These are phyloP conservation scores for Encarsia formosa DNA, from an alignment of 2,888 invertebrate species.

Conservation along the genomic window DNA sequence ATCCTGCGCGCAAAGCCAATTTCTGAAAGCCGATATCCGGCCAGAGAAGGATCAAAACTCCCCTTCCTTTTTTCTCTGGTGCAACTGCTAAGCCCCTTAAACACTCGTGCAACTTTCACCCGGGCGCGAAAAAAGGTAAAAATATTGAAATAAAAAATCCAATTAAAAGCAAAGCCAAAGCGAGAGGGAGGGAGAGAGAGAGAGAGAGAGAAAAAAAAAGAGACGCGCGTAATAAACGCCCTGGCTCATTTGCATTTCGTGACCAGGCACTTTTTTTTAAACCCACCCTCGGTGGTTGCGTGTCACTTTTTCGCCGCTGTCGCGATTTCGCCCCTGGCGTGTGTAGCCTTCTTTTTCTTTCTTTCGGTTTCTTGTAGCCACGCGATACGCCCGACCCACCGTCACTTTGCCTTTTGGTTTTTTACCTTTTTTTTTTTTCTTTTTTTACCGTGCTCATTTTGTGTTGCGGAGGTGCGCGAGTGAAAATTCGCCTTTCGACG, in stretches of 20 bases:
- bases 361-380: not conserved
- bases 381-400: not conserved
- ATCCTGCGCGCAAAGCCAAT: constrained; percentile 2
- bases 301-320: constrained; percentile 30
- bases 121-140: constrained; percentile 7
- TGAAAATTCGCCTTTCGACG: too few species aligned
- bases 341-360: constrained; percentile 1
- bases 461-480: too few species aligned
- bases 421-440: too few species aligned
- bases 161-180: not conserved
- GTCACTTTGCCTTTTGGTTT: too few species aligned
- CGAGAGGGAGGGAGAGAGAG: not conserved
- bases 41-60: too few species aligned
- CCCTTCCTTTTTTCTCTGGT: too few species aligned
- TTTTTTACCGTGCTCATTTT: too few species aligned
- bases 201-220: not conserved
- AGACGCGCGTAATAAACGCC: not conserved
- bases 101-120: not conserved
- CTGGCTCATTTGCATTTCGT: constrained; percentile 44
- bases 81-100: too few species aligned
- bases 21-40: not conserved
- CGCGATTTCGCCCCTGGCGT: too few species aligned
- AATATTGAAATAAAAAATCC: constrained; percentile 6
- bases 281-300: constrained; percentile 33
- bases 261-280: constrained; percentile 38